Evolutionary conservation across 2,113 vertebrate genomes (phyloP), one percentile per base, ranked within the genome.

Genomic region (Pheucticus melanocephalus): DNA sequence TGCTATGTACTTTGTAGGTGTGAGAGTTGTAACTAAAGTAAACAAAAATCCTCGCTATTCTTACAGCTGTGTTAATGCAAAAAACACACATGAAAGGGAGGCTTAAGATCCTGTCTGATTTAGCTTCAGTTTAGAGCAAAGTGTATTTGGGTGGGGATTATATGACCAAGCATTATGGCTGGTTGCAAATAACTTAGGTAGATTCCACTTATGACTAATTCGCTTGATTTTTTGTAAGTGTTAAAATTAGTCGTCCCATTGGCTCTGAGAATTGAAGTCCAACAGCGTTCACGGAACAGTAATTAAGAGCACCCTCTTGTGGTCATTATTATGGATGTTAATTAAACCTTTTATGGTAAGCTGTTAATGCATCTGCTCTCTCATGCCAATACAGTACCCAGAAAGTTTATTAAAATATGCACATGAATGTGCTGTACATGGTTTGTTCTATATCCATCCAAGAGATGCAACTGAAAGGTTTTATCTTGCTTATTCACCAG

Each of bases 251-350:
- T 44, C 24, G 28, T 47, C n/a, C 45, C 39, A 14, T 37, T 22
- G 51, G 6, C 33, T 39, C n/a, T 10, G 39, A 27, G 14, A 24
- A 27, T 4, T 11, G 4, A 54, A 78, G 53, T 6, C 40, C 53
- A 47, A 51, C 25, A 9, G 70, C 85, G 6, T 4, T 30, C 40
- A 25, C 1, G 8, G 69, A 80, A 21, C 31, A 75, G 68, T 50
- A 70, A 44, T 77, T 90, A 85, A 61, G 76, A 94, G 94, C 40
- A 83, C 92, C 93, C 93, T 95, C 96, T 95, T 47, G 90, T 83
- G 96, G 93, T 83, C 56, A 48, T 75, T 39, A 59, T 31, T 51
- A 50, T 16, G 10, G 17, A 25, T 15, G 27, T 25, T 88, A 80
- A 91, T 89, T 33, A 76, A 76, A 47, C n/a, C 11, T 82, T 40